phyloP scores from a whole-genome alignment of 2,113 vertebrate species.

The Poeciliopsis prolifica region DNA sequence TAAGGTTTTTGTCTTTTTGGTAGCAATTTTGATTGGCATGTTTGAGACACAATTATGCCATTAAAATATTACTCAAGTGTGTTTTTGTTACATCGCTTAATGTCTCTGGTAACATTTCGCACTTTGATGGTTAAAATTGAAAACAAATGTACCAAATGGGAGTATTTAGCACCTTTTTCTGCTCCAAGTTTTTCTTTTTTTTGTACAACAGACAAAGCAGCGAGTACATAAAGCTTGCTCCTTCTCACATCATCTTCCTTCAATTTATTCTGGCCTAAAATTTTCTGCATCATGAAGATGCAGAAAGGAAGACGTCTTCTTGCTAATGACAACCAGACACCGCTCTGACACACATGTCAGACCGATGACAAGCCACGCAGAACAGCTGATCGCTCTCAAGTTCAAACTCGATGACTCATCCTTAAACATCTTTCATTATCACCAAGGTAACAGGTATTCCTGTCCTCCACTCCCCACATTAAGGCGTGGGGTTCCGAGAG shows the following conservation, averaged over 20 bases:
- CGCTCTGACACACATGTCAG: slow-evolving; percentile 3
- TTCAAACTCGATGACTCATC: slow-evolving; percentile 68
- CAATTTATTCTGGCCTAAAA: neutral
- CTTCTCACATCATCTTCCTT: neutral
- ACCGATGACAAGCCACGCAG: neutral
- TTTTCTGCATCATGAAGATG: neutral
- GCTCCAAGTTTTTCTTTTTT: neutral
- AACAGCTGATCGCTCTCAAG: slow-evolving; percentile 32
- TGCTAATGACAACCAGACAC: slow-evolving; percentile 16
- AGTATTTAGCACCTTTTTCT: neutral
- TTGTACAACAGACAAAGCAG: neutral
- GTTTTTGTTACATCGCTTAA: neutral
- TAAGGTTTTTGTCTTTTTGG: neutral
- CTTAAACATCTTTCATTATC: slow-evolving; percentile 57
- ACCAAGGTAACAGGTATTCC: slow-evolving; percentile 73
- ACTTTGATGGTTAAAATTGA: neutral
- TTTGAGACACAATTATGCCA: neutral
- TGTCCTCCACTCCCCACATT: slow-evolving; percentile 43
- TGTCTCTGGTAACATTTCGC: too few species aligned
- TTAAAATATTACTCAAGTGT: neutral
- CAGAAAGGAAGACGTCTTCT: neutral
- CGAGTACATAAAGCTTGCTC: neutral
- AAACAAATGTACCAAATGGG: neutral
- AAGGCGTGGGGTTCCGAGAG: slow-evolving; percentile 57
- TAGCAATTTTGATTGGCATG: neutral